Conservation (phyloP, 2,888 invertebrate genomes). For the Scaptomyza cyrtandrae region DNA sequence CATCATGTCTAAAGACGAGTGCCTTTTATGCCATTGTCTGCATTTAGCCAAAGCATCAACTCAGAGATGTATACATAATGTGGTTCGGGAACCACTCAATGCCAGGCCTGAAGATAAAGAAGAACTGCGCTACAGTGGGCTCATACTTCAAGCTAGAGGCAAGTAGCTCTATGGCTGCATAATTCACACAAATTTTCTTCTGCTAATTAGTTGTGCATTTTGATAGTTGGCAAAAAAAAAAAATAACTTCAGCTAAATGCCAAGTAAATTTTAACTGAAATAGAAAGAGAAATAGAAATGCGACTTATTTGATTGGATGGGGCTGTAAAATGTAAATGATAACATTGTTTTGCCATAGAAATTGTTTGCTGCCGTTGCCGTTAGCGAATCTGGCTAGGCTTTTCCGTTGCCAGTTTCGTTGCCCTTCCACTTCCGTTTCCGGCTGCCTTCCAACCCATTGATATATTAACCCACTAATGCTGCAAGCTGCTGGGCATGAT, state of each 20-base stretch:
- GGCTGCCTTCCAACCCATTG: conserved; percentile 32
- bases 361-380: conserved; percentile 8
- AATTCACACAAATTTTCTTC: conserved; percentile 52
- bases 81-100: conserved; percentile 64
- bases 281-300: conserved; percentile 24
- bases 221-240: conserved; percentile 31
- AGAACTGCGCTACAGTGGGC: conserved; percentile 41
- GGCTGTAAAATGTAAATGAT: conserved; percentile 40
- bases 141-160: conserved; percentile 27
- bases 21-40: conserved; percentile 75
- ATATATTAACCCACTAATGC: conserved; percentile 77
- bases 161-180: conserved; percentile 27
- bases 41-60: conserved; percentile 34
- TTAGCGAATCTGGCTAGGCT: conserved; percentile 24
- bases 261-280: conserved; percentile 46
- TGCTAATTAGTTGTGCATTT: conserved; percentile 71
- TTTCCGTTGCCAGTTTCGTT: conserved; percentile 55
- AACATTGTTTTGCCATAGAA: conserved; percentile 56
- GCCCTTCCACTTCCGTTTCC: conserved; percentile 42
- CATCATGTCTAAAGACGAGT: conserved; percentile 58
- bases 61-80: conserved; percentile 13
- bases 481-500: conserved; percentile 56
- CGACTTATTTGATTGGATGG: conserved; percentile 66
- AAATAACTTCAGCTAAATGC: conserved; percentile 62
- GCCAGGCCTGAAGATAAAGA: conserved; percentile 46